These are phyloP conservation scores for Cyclopterus lumpus DNA, from an alignment of 2,797 vertebrate genomes.

Conservation along the genomic window DNA sequence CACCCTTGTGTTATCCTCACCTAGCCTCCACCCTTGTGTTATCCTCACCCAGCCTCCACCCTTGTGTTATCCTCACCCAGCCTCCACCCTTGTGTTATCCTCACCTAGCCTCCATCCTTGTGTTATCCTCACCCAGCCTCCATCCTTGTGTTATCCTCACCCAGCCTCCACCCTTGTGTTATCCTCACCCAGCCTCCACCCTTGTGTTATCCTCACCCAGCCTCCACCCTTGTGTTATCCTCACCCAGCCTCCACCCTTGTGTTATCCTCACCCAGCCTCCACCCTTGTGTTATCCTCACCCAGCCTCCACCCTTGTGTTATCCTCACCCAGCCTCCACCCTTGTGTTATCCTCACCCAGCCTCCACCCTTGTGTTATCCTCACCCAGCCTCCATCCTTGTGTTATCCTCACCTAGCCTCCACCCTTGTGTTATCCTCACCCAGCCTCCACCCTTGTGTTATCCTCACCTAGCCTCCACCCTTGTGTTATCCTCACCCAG, in stretches of 20 bases:
- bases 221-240: background rate
- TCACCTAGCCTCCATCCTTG: background rate
- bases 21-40: background rate
- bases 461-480: conserved; percentile 2
- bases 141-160: background rate
- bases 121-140: background rate
- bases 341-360: background rate
- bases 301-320: background rate
- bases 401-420: no score
- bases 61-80: no score
- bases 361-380: background rate
- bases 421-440: background rate
- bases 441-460: background rate
- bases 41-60: background rate
- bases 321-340: background rate
- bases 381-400: background rate
- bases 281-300: conserved; percentile 1
- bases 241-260: background rate
- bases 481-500: no score
- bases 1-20: background rate
- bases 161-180: background rate
- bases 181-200: no score
- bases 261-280: background rate
- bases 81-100: background rate
- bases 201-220: background rate